Evolutionary conservation across 2,113 vertebrate species (phyloP).

Genomic region (Nibea albiflora): DNA sequence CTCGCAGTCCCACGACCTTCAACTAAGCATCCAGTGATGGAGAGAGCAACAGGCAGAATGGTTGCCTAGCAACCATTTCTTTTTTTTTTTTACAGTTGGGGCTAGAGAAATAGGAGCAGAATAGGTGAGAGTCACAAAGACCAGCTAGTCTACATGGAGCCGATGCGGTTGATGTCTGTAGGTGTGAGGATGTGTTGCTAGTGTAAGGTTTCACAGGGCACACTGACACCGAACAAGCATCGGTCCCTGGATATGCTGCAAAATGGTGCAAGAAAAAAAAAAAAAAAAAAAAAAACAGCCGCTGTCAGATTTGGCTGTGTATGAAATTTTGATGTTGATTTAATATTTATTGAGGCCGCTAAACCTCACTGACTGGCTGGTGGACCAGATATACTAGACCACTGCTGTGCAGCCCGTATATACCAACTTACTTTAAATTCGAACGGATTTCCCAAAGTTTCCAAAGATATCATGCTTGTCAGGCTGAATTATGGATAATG

Average conservation of each 20-base stretch:
- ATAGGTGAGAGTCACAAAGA: conserved; percentile 25
- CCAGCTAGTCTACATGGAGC: not conserved
- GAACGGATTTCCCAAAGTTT: not conserved
- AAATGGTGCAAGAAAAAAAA: conserved; percentile 10
- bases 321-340: conserved; percentile 16
- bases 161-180: not conserved
- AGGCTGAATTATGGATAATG: not conserved
- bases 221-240: not conserved
- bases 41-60: conserved; percentile 70
- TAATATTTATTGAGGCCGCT: conserved; percentile 30
- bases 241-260: not conserved
- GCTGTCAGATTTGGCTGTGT: not conserved
- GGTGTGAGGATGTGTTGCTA: not conserved
- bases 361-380: not conserved
- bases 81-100: conserved; percentile 51
- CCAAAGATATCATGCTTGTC: conserved; percentile 1
- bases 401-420: not conserved
- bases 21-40: conserved; percentile 67
- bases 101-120: conserved; percentile 23
- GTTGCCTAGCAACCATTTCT: conserved; percentile 73
- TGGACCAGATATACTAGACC: not conserved
- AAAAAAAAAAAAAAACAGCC: not conserved
- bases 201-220: not conserved
- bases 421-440: not conserved
- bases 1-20: conserved; percentile 69